Percentiles rank a stretch among this genome's conserved stretches.
These are phyloP conservation scores for Aphelinus certus DNA, from an alignment of 1,140 invertebrate species.

Conservation along the genomic window DNA sequence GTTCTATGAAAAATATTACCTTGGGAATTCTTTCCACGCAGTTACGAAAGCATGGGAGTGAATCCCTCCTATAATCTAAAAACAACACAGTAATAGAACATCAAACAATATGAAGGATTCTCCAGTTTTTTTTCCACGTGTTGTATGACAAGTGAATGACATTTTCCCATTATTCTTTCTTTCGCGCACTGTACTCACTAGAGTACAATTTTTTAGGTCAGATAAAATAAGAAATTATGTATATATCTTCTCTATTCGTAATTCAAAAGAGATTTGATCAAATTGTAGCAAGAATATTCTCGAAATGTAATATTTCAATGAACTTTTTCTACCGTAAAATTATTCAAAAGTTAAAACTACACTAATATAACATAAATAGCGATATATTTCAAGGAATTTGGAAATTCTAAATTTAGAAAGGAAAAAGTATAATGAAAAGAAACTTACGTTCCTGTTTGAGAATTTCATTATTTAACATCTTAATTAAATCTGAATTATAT, in stretches of 20 bases:
- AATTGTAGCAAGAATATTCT: conserved; percentile 18
- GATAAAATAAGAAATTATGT: background rate
- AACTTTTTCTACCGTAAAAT: conserved; percentile 12
- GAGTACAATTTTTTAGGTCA: conserved; percentile 25
- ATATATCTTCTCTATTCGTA: conserved; percentile 19
- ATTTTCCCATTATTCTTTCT: conserved; percentile 34
- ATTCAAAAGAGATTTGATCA: conserved; percentile 16
- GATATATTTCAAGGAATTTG: too few species aligned
- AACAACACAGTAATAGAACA: conserved; percentile 16
- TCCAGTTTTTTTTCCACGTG: conserved; percentile 15
- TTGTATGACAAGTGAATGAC: conserved; percentile 30
- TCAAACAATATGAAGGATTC: conserved; percentile 13
- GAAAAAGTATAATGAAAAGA: too few species aligned
- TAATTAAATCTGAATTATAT: too few species aligned
- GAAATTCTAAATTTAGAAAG: too few species aligned
- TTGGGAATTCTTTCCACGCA: too few species aligned
- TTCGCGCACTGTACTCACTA: background rate
- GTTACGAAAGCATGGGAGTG: too few species aligned
- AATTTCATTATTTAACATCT: too few species aligned
- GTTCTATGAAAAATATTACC: too few species aligned
- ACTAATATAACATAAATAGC: too few species aligned
- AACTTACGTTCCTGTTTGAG: too few species aligned
- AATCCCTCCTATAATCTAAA: background rate
- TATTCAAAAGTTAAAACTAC: background rate
- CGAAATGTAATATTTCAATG: background rate